Percentiles rank a stretch among this genome's conserved stretches.
phyloP scores from a whole-genome alignment of 2,113 vertebrate species.

The Petaurus breviceps region DNA sequence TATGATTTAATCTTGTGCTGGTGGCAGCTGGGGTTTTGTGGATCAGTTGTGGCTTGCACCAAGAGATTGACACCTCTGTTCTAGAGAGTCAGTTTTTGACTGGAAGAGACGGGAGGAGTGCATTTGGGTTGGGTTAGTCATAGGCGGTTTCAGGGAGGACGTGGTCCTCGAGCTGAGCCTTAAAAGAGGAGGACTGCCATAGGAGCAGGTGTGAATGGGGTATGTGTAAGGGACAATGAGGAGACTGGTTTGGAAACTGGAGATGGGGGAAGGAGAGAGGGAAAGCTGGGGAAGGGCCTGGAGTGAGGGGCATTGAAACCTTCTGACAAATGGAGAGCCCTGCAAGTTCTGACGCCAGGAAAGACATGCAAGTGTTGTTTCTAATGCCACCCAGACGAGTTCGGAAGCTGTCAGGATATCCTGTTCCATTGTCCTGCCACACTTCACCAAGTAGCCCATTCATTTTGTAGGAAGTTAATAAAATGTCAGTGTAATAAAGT shows the following conservation, averaged over 20 bases:
- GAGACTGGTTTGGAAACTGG: neutral
- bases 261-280: neutral
- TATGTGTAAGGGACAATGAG: neutral
- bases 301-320: neutral
- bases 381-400: neutral
- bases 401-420: neutral
- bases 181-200: neutral
- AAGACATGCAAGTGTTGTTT: neutral
- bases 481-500: neutral
- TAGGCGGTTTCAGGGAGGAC: neutral
- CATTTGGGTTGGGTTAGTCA: neutral
- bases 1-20: neutral
- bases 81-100: neutral
- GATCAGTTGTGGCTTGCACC: neutral
- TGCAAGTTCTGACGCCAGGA: neutral
- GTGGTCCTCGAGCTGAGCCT: neutral
- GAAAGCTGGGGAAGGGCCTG: neutral
- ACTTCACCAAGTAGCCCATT: constrained; percentile 15
- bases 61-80: neutral
- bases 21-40: neutral
- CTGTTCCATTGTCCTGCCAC: neutral
- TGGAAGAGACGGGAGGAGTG: neutral
- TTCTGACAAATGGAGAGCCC: neutral
- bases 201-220: neutral
- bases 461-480: neutral